Percentiles rank a stretch among this genome's conserved stretches.
Evolutionary conservation across 2,113 vertebrate species (phyloP).

Genomic region (Choloepus hoffmanni): DNA sequence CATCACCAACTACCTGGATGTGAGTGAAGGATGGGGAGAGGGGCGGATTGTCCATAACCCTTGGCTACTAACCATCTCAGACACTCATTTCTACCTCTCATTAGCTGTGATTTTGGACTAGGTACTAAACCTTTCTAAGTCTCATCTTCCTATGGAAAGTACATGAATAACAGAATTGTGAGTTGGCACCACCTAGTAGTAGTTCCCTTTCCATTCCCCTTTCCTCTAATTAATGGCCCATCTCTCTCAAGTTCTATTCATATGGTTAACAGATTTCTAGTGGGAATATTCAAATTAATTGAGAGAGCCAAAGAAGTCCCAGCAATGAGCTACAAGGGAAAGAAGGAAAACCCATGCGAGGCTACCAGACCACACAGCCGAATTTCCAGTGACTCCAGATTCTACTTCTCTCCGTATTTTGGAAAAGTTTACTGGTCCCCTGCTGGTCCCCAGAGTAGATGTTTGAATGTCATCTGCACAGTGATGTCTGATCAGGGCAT

Average conservation of each 20-base stretch:
- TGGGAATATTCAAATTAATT: neutral
- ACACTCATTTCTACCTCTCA: neutral
- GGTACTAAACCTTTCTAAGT: neutral
- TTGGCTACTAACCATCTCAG: neutral
- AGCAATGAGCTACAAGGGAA: neutral
- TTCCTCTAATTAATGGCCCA: neutral
- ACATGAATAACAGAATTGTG: neutral
- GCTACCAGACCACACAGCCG: neutral
- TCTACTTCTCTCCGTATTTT: fast-evolving
- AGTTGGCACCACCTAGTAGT: neutral
- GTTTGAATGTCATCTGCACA: neutral
- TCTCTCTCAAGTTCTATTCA: neutral
- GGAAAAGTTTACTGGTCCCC: neutral
- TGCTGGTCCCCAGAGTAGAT: neutral
- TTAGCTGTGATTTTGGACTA: neutral
- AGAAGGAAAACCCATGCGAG: neutral
- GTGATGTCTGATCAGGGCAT: neutral
- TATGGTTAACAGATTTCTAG: neutral
- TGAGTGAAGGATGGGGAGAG: neutral
- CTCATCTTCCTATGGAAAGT: neutral
- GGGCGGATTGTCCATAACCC: neutral
- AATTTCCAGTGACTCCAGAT: neutral
- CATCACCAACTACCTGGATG: constrained; percentile 52
- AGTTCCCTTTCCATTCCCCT: neutral
- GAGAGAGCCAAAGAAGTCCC: neutral